Percentiles rank a stretch among this genome's conserved stretches.
Conservation (phyloP, 2,797 vertebrate species). For the Mus minutoides region DNA sequence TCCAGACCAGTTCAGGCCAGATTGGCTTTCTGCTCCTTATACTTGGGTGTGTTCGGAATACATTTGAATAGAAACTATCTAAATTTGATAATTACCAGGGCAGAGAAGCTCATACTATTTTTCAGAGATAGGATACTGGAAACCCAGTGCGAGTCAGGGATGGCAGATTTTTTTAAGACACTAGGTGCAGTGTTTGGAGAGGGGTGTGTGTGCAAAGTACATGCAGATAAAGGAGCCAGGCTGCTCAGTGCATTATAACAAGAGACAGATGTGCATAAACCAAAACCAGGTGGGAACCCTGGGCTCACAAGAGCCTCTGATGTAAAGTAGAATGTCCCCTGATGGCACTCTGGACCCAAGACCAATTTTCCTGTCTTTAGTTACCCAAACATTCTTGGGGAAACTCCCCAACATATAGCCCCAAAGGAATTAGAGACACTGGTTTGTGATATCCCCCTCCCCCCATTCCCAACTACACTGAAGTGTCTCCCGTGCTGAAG, state of each 20-base stretch:
- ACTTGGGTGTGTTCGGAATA: background rate
- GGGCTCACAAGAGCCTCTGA: background rate
- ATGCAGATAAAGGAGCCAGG: background rate
- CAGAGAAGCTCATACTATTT: background rate
- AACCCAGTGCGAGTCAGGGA: background rate
- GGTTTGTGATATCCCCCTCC: background rate
- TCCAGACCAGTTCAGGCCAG: background rate
- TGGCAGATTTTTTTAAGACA: background rate
- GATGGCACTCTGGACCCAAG: background rate
- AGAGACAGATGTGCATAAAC: background rate
- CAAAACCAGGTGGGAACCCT: background rate
- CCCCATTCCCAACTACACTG: too few relatives aligned
- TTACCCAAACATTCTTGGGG: background rate
- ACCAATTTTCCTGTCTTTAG: background rate
- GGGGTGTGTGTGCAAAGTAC: too few relatives aligned
- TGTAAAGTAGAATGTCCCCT: background rate
- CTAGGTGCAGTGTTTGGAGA: background rate
- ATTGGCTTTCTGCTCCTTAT: background rate
- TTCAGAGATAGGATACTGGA: background rate
- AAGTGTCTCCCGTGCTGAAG: background rate
- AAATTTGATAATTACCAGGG: background rate
- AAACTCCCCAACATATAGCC: background rate
- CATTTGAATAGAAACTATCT: background rate
- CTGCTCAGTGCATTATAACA: background rate
- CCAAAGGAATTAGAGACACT: background rate